Conservation (phyloP, 2,113 vertebrate species). For the Coturnix japonica region DNA sequence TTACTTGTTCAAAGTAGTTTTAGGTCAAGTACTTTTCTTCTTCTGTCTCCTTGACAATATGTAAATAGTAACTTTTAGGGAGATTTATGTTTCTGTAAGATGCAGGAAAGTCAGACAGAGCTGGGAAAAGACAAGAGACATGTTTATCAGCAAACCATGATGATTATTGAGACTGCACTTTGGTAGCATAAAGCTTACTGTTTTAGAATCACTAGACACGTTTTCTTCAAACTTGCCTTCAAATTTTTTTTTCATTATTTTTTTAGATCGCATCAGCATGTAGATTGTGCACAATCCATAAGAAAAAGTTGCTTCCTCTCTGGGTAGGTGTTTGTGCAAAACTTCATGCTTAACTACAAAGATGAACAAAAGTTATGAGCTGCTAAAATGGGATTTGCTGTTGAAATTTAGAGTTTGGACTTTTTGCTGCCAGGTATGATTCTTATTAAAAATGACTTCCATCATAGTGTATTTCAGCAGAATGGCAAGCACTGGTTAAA, state of each 20-base stretch:
- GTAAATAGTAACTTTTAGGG: not conserved
- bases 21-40: not conserved
- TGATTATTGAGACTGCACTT: not conserved
- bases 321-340: not conserved
- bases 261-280: not conserved
- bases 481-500: not conserved
- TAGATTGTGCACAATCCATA: not conserved
- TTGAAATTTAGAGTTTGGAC: not conserved
- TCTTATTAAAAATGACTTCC: not conserved
- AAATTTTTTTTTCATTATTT: not conserved
- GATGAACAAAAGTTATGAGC: not conserved
- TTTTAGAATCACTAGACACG: not conserved
- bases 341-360: not conserved
- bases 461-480: not conserved
- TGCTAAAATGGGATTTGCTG: not conserved
- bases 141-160: not conserved
- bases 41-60: not conserved
- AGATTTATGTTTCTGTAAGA: not conserved
- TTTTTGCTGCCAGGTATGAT: not conserved
- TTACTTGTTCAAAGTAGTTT: not conserved
- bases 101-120: not conserved
- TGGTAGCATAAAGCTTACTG: not conserved
- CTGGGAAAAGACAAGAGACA: not conserved
- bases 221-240: conserved; percentile 11
- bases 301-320: not conserved